Evolutionary conservation across 2,888 invertebrate species (phyloP), one percentile per base, ranked within the genome.

Genomic region (Cremastinae sp.): DNA sequence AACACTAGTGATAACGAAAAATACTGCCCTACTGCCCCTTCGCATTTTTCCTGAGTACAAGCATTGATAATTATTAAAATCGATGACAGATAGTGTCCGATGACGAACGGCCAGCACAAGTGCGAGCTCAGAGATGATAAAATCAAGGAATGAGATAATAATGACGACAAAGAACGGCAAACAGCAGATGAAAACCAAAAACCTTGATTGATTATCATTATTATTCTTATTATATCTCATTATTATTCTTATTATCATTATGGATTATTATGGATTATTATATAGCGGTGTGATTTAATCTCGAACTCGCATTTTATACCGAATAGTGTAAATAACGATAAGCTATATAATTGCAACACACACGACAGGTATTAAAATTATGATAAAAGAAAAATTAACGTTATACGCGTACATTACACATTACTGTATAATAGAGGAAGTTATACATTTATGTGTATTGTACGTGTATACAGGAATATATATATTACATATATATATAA

Each of bases 251-350:
- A n/a, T n/a, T n/a, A n/a, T n/a, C n/a, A n/a, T n/a, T n/a, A n/a
- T n/a, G n/a, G n/a, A n/a, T n/a, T n/a, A n/a, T 43, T 45, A 70
- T 70, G 61, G 59, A 70, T 70, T 59, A 70, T 74, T 65, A 70
- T 54, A 84, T 88, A 87, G 86, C 85, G 84, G 86, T 87, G 87
- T 87, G 87, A 88, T 84, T 86, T 87, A 86, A 87, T 88, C 86
- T 87, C 82, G 85, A 87, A 88, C 86, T 88, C 88, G 86, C 88
- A 88, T 89, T 89, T 89, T 89, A 88, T 89, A 89, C 88, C 84
- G 86, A 87, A 85, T 88, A 89, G 87, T 89, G 89, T 89, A 89
- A 86, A 89, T 88, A 87, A 85, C 85, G 84, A 87, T 86, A 83
- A 87, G 86, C 83, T n/a, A n/a, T 83, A 84, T 85, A 83, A 86